Percentiles rank a stretch among this genome's conserved stretches.
Evolutionary conservation across 1,140 invertebrate genomes (phyloP).

Genomic region (Drosophila mauritiana): DNA sequence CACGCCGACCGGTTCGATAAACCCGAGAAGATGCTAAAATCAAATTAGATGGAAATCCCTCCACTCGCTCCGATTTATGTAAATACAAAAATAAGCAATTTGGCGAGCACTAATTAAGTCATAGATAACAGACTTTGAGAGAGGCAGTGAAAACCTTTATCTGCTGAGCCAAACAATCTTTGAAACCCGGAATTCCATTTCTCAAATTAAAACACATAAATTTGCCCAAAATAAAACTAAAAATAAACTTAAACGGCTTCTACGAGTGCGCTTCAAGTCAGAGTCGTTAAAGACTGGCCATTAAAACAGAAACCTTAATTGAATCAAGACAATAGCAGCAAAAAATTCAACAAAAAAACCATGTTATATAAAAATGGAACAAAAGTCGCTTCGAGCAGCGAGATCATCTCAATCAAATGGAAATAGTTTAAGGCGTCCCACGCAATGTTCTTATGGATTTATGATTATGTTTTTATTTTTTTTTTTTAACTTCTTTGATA

Average conservation of each 20-base stretch:
- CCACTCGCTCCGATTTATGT: conserved; percentile 54
- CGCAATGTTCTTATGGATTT: conserved; percentile 49
- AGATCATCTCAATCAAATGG: conserved; percentile 54
- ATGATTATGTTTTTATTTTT: conserved; percentile 17
- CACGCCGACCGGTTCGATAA: conserved; percentile 56
- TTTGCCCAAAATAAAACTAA: conserved; percentile 42
- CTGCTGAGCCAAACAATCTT: conserved; percentile 27
- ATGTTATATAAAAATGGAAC: conserved; percentile 18
- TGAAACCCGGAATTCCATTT: conserved; percentile 69
- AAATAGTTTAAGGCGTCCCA: conserved; percentile 52
- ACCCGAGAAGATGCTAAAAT: conserved; percentile 50
- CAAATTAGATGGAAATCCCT: conserved; percentile 58
- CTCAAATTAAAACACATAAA: conserved; percentile 69
- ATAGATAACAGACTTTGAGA: conserved; percentile 23
- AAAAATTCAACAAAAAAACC: conserved; percentile 5
- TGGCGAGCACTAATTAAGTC: conserved; percentile 51
- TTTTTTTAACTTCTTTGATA: conserved; percentile 34
- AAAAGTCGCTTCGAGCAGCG: conserved; percentile 12
- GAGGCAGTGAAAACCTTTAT: neutral
- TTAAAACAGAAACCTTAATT: conserved; percentile 54
- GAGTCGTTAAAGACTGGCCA: conserved; percentile 59
- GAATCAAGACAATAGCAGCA: conserved; percentile 37
- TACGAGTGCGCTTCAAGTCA: conserved; percentile 61
- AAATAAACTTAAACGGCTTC: conserved; percentile 49
- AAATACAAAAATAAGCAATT: conserved; percentile 51